Percentiles rank a stretch among this genome's conserved stretches.
Conservation (phyloP, 2,888 invertebrate species). For the Romanomermis culicivorax region DNA sequence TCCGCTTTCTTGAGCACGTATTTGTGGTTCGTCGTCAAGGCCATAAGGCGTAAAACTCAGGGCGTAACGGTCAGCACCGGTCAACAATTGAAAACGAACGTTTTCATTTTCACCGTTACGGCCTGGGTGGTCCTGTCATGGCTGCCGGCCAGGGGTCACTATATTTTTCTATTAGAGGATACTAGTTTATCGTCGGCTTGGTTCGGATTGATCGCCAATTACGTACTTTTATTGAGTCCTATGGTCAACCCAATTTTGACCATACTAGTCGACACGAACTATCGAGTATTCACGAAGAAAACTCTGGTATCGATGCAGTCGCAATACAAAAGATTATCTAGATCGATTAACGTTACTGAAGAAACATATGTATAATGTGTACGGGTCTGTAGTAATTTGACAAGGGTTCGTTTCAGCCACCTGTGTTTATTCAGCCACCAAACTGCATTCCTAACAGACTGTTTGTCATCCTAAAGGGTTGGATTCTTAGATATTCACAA, state of each 20-base stretch:
- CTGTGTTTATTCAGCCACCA: too few species aligned
- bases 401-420: too few species aligned
- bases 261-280: not conserved
- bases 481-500: too few species aligned
- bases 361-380: not conserved
- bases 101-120: conserved; percentile 5
- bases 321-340: not conserved
- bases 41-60: not conserved
- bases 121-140: not conserved
- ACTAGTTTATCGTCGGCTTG: not conserved
- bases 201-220: not conserved
- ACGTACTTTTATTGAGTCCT: not conserved
- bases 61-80: not conserved
- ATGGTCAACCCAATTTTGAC: conserved; percentile 1
- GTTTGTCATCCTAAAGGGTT: too few species aligned
- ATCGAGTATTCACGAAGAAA: not conserved
- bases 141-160: not conserved
- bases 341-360: not conserved
- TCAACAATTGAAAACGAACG: not conserved
- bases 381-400: too few species aligned
- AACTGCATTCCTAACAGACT: too few species aligned
- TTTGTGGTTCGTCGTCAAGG: not conserved
- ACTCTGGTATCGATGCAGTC: not conserved
- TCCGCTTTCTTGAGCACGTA: conserved; percentile 1
- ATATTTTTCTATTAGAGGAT: not conserved